Base-by-base conservation (phyloP, 2,888 invertebrate species). In the Drosophila stalkeri region DNA sequence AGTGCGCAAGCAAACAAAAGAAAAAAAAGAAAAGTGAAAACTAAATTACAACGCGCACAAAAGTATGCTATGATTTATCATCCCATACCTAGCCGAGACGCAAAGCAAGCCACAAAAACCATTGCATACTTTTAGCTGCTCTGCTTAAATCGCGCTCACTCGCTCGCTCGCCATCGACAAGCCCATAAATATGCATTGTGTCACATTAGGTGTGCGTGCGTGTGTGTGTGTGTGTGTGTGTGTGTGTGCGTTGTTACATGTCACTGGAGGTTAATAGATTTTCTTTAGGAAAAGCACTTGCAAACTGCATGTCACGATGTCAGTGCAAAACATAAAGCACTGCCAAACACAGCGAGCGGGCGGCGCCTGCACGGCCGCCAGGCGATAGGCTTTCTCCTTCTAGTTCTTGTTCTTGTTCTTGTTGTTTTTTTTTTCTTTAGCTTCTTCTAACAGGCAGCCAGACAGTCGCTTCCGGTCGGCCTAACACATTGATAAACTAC, bases 191-290 rank as follows among this genome's bases (percentile, higher is more conserved):
- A 89, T 91, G 90, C 91, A 90, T 83, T 89, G 85, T 89, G 88
- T 87, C 85, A 87, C 86, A 90, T 86, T 86, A 88, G 75, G 31
- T 59, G 70, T 55, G 62, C 57, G 47, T 27, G 31, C 5, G 41
- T 57, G 62, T 57, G 66, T 16, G 27, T 7, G 39, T 63, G 65
- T 54, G 51, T 49, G 47, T 20, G 33, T 5, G 41, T 54, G 62
- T 52, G 66, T 20, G 33, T 7, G 41, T 65, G 62, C 68, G 47
- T 70, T 57, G 66, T 51, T 56, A 80, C 76, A 77, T 86, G 90
- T 81, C 88, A 82, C 83, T 83, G 81, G 90, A 88, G 90, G 84
- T 90, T 90, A 90, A 91, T 90, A 90, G 91, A 90, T 90, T 90
- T 80, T 76, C 90, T 80, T 89, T 86, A 81, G 79, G 59, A 54